These are phyloP conservation scores for Porites divaricata DNA, from an alignment of 92 coral and sea anemone genomes.

Conservation along the genomic window DNA sequence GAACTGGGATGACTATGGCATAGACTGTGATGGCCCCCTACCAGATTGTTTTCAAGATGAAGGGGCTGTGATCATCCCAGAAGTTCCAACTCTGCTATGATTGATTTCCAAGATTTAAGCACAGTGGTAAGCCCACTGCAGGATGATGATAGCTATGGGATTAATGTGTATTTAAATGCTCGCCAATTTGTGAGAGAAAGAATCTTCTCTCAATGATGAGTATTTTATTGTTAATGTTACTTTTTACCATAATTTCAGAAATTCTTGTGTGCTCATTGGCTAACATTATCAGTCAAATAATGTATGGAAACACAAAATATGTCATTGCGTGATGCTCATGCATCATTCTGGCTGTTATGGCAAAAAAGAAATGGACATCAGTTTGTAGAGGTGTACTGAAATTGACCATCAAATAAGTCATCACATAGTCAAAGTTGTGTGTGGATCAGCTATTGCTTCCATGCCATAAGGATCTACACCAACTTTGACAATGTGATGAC, in stretches of 20 bases:
- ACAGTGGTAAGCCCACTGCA: constrained; percentile 19
- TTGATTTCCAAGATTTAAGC: constrained; percentile 20
- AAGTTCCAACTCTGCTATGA: constrained; percentile 23
- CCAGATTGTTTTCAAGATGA: constrained; percentile 26
- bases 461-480: not conserved
- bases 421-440: constrained; percentile 5
- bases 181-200: constrained; percentile 37
- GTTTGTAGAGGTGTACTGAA: not conserved
- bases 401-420: constrained; percentile 4
- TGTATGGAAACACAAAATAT: not conserved
- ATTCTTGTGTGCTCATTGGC: not conserved
- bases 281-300: not conserved
- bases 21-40: constrained; percentile 45
- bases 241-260: no score
- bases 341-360: not conserved
- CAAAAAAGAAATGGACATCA: not conserved
- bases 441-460: constrained; percentile 8
- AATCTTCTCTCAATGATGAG: not conserved
- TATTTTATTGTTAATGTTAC: no score
- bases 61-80: constrained; percentile 27
- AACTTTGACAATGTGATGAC: not conserved
- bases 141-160: constrained; percentile 56
- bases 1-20: constrained; percentile 65
- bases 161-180: constrained; percentile 36
- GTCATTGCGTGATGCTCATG: no score